These are phyloP conservation scores for Drosophila chauvacae DNA, from an alignment of 1,140 invertebrate species.

Conservation along the genomic window DNA sequence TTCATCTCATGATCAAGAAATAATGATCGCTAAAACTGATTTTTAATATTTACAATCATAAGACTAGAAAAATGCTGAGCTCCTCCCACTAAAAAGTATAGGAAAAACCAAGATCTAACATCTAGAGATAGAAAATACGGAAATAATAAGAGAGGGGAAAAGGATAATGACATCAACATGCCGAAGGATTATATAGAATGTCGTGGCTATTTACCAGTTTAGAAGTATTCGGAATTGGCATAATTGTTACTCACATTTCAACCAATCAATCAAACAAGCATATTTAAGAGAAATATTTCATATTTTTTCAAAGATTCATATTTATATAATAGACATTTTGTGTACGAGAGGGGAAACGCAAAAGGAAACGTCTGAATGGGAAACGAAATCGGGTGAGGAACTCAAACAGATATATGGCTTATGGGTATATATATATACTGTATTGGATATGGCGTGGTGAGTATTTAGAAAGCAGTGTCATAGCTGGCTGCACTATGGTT, in stretches of 20 bases:
- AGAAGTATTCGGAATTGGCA: constrained; percentile 68
- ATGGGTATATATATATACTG: constrained; percentile 38
- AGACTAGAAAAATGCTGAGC: not conserved
- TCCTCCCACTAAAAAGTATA: constrained; percentile 6
- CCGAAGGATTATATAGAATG: constrained; percentile 52
- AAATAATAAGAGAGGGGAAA: constrained; percentile 10
- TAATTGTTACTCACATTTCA: constrained; percentile 84
- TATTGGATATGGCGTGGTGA: constrained; percentile 9
- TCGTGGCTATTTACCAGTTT: constrained; percentile 66
- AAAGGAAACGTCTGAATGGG: constrained; percentile 56
- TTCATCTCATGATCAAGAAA: not conserved
- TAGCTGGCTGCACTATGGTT: not conserved
- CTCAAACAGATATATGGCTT: constrained; percentile 40
- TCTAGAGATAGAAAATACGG: constrained; percentile 20
- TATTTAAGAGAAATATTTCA: constrained; percentile 83
- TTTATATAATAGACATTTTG: constrained; percentile 47
- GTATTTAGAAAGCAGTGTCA: not conserved
- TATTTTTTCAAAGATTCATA: constrained; percentile 69
- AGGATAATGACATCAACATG: constrained; percentile 65
- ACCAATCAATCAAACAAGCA: constrained; percentile 85
- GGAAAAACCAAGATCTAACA: constrained; percentile 18
- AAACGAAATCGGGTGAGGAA: constrained; percentile 55
- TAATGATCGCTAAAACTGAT: constrained; percentile 12
- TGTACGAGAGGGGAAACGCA: constrained; percentile 31
- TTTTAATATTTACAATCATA: constrained; percentile 31